These are phyloP conservation scores for Centropristis striata DNA, from an alignment of 2,113 vertebrate species.

Conservation along the genomic window DNA sequence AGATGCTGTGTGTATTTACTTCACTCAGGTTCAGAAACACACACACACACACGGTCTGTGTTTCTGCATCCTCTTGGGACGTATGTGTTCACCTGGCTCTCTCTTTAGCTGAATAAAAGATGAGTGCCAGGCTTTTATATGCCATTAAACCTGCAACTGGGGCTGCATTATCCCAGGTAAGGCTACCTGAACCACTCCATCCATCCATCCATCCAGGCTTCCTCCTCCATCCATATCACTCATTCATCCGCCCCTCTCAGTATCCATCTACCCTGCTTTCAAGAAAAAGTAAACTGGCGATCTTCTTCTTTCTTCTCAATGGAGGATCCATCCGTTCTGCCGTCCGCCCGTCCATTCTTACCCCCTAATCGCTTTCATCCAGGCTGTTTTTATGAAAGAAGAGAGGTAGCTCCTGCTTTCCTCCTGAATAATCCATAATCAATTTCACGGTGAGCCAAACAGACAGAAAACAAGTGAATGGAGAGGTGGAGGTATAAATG, in stretches of 20 bases:
- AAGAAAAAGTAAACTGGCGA: constrained; percentile 73
- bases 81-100: constrained; percentile 78
- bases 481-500: constrained; percentile 63
- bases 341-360: constrained; percentile 67
- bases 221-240: constrained; percentile 62
- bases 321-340: constrained; percentile 68
- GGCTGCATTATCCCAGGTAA: constrained; percentile 82
- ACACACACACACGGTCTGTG: constrained; percentile 52
- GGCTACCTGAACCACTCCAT: constrained; percentile 76
- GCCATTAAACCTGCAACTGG: constrained; percentile 79
- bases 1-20: constrained; percentile 64
- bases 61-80: constrained; percentile 71
- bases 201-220: constrained; percentile 59
- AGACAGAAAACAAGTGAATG: constrained; percentile 79
- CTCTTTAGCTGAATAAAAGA: constrained; percentile 83
- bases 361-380: constrained; percentile 70
- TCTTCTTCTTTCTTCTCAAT: constrained; percentile 83
- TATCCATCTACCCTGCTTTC: constrained; percentile 70
- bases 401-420: constrained; percentile 72
- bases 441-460: constrained; percentile 76
- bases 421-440: constrained; percentile 86
- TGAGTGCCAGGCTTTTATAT: constrained; percentile 84
- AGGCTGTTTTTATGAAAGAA: constrained; percentile 82
- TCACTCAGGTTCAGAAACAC: constrained; percentile 60
- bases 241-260: constrained; percentile 77